Base-by-base conservation (phyloP, 2,797 vertebrate species). In the Sebastes cheni region DNA sequence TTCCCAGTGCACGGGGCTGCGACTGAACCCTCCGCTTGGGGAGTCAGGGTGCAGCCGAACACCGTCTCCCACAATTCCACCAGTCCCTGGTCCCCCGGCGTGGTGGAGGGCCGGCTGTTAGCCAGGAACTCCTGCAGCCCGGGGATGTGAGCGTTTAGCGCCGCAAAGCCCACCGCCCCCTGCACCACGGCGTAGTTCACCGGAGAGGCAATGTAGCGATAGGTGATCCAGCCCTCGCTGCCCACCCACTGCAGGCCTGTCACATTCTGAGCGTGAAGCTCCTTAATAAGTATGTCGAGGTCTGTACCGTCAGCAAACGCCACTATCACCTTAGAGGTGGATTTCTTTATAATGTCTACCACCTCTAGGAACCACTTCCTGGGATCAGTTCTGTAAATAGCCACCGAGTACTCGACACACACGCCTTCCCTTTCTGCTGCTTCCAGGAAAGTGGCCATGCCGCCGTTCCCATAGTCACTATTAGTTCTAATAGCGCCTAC, bases 191-290 rank as follows among this genome's bases (percentile, higher is more conserved):
- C 93, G 2, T 94, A 95, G 74, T 94, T 95, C 2, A 81, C 70
- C 3, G 76, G 50, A 18, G 94, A 93, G 58, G 95, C 92, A 9
- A 96, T 93, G 23, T 94, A 93, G 46, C 94, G 93, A 77, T 96
- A 95, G 1, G 96, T 95, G 82, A 96, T 95, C 96, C 96, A 96
- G 52, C 95, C 95, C 80, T 96, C 96, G 29, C 95, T 96, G 87
- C 96, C 96, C 39, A 96, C 95, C 95, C 96, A 96, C 80, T 96
- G 95, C 50, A 95, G 87, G 20, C 94, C 95, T 3, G 94, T 96
- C 61, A 96, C 91, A 32, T 95, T 96, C 76, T 96, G 95, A 65
- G 81, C 71, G 59, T 94, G 87, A 14, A 96, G 94, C 91, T 96
- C 95, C 80, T 94, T 94, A 30, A 95, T 87, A n/a, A 96, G 94